Conservation (phyloP, 2,888 invertebrate species). For the Metalampra italica region DNA sequence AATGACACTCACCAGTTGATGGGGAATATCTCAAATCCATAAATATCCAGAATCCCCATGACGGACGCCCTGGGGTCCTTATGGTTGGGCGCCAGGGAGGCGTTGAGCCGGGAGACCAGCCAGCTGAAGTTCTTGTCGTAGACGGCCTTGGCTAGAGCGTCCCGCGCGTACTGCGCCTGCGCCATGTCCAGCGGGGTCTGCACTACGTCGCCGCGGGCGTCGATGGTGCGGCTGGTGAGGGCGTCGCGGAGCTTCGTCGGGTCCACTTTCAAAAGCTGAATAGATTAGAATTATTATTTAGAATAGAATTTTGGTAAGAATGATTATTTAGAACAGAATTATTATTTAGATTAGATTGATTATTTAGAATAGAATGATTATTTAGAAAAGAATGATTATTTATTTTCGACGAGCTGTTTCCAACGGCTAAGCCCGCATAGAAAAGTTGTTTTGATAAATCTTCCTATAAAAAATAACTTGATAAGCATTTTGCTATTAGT, state of each 20-base stretch:
- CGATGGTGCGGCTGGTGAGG: conserved; percentile 90
- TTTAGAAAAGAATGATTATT: no score
- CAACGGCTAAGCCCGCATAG: no score
- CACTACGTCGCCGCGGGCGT: conserved; percentile 90
- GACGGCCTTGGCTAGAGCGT: conserved; percentile 93
- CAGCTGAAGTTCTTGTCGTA: conserved; percentile 95
- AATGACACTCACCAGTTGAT: conserved; percentile 82
- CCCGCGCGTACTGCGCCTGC: conserved; percentile 90
- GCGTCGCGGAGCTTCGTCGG: conserved; percentile 82
- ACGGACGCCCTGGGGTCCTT: conserved; percentile 80
- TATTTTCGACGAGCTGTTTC: no score
- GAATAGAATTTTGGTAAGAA: no score
- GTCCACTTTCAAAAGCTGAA: conserved; percentile 86
- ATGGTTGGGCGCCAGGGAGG: conserved; percentile 82
- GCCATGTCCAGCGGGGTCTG: conserved; percentile 88
- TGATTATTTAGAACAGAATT: no score
- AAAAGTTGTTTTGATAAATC: no score
- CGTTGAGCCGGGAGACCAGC: conserved; percentile 90
- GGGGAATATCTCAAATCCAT: conserved; percentile 96
- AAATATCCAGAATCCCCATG: conserved; percentile 95
- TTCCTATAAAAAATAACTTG: no score
- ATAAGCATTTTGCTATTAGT: no score
- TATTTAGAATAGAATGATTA: no score
- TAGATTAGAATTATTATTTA: no score
- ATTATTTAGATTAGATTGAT: no score